Percentiles rank a stretch among this genome's conserved stretches.
Evolutionary conservation across 2,113 vertebrate species (phyloP).

Genomic region (Leiothrix lutea): DNA sequence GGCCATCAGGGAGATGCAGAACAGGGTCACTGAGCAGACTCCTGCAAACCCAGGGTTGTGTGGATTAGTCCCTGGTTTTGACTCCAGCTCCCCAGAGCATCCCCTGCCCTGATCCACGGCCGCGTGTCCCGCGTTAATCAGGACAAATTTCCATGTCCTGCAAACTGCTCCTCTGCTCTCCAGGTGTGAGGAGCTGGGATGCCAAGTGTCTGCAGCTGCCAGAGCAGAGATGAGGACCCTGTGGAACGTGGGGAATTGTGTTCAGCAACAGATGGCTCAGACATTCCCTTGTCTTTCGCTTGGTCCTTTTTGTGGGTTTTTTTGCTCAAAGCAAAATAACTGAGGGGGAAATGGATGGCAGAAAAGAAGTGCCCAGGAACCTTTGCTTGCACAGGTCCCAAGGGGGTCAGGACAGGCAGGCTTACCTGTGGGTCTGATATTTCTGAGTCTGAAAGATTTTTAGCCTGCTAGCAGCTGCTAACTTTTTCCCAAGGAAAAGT

Average conservation of each 20-base stretch:
- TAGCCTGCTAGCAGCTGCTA: no score
- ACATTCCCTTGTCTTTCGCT: background rate
- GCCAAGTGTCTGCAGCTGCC: background rate
- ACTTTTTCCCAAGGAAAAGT: no score
- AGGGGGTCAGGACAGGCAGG: background rate
- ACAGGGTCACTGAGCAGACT: background rate
- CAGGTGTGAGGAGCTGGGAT: background rate
- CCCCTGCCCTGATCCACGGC: background rate
- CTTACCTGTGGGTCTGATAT: conserved; percentile 79
- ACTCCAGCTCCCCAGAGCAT: background rate
- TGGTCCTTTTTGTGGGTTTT: background rate
- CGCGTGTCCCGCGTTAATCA: rapidly evolving
- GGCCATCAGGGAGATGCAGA: background rate
- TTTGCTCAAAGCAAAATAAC: background rate
- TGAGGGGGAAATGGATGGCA: rapidly evolving
- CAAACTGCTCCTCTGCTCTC: background rate
- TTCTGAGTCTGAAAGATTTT: no score
- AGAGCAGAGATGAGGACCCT: background rate
- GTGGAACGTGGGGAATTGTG: background rate
- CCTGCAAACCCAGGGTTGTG: background rate
- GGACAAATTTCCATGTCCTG: background rate
- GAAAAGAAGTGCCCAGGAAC: background rate
- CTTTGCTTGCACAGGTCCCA: background rate
- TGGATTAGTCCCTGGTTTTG: background rate
- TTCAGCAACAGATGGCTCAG: background rate